These are phyloP conservation scores for Ctenopoma multispine DNA, from an alignment of 2,797 vertebrate species.

Conservation along the genomic window DNA sequence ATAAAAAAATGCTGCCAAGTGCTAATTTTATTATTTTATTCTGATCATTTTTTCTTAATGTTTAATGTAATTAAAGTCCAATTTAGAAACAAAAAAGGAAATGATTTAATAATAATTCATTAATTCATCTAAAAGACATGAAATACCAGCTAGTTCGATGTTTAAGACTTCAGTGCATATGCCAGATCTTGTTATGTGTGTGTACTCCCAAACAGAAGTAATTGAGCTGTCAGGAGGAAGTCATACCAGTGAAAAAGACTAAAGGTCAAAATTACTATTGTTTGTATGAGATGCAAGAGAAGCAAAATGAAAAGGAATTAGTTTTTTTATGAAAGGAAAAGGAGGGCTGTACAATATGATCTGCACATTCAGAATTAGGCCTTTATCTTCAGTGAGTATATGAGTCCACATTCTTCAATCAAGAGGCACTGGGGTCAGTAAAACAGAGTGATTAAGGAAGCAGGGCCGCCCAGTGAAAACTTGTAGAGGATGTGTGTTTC, in stretches of 20 bases:
- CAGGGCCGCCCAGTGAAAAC: conserved; percentile 63
- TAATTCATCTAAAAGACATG: not conserved
- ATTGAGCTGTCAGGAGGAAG: conserved; percentile 63
- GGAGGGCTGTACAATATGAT: not conserved
- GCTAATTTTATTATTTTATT: too few species aligned
- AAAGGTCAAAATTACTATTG: conserved; percentile 38
- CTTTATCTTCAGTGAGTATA: not conserved
- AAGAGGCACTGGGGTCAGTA: conserved; percentile 25
- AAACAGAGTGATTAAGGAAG: conserved; percentile 66
- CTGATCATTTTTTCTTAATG: too few species aligned
- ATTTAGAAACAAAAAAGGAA: not conserved
- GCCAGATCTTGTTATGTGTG: conserved; percentile 15
- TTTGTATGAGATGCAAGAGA: conserved; percentile 13
- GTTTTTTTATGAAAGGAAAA: conserved; percentile 22
- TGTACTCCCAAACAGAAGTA: conserved; percentile 29
- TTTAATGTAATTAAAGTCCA: too few species aligned
- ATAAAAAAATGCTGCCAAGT: too few species aligned
- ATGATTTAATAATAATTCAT: not conserved
- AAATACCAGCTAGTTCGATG: not conserved
- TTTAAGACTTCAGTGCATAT: not conserved
- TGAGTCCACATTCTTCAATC: not conserved
- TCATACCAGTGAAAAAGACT: conserved; percentile 51
- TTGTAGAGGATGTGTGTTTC: conserved; percentile 63
- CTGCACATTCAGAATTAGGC: not conserved
- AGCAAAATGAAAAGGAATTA: conserved; percentile 9